These are phyloP conservation scores for Willowsia nigromaculata DNA, from an alignment of 2,888 invertebrate genomes.

Conservation along the genomic window DNA sequence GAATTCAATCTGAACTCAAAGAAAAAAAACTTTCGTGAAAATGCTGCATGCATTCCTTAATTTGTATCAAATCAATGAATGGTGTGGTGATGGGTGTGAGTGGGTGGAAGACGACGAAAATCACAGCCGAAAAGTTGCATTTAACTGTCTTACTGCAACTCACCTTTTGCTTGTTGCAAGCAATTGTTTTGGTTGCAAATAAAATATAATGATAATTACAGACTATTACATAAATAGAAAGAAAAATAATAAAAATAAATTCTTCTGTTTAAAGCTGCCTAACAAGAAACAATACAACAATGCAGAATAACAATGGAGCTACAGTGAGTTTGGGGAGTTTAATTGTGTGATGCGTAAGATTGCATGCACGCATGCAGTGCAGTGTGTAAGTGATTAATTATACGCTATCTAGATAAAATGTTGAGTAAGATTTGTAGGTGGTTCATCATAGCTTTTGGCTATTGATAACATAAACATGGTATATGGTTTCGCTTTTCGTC, in stretches of 20 bases:
- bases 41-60: neutral
- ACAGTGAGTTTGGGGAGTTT: neutral
- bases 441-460: neutral
- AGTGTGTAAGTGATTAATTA: neutral
- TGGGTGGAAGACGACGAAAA: conserved; percentile 17
- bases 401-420: too few relatives aligned
- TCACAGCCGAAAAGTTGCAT: neutral
- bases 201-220: conserved; percentile 4
- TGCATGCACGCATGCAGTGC: neutral
- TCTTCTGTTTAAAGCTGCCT: neutral
- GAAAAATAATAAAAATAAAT: neutral
- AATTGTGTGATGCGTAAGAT: neutral
- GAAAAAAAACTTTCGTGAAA: neutral
- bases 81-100: neutral
- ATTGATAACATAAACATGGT: neutral
- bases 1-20: neutral
- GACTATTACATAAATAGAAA: neutral
- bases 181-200: conserved; percentile 4
- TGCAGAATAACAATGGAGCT: neutral
- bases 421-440: neutral
- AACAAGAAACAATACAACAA: neutral
- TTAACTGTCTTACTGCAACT: neutral
- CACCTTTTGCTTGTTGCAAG: neutral
- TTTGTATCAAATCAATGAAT: neutral
- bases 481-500: neutral